Evolutionary conservation across 2,888 invertebrate species (phyloP), one percentile per base, ranked within the genome.

Genomic region (Hesperia comma): DNA sequence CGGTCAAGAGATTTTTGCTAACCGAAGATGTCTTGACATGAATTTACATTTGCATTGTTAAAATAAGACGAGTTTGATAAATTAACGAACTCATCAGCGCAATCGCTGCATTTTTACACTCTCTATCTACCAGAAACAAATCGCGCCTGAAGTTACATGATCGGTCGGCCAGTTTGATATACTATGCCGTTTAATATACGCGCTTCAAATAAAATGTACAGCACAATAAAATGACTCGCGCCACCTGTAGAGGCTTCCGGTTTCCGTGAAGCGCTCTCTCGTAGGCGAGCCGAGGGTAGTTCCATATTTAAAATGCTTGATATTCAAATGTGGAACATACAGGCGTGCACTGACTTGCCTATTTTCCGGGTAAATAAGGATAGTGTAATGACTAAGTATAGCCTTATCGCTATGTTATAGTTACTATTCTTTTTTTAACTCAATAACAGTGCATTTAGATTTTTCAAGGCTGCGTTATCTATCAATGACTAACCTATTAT

Each of bases 231-330:
- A 57, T 43, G 55, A 43, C 56, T 40, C 41, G 41, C 26, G 17
- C 41, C 57, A 57, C 57, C 57, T 57, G 57, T 57, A 43, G 41
- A 21, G 21, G 14, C 21, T 40, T 43, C 41, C 57, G 41, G 57
- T 26, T 41, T 26, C 57, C 57, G 41, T 43, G 41, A 26, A 57
- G 41, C 41, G 41, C 43, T 40, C 57, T 43, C 41, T 26, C 17
- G 57, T 57, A 15, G 26, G 6, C 14, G 51, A 51, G 12, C 12
- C 5, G 21, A 21, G 21, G 21, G 21, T 10, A 21, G 14, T 14
- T 51, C 4, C 12, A 21, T 21, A 21, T 19, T 21, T 51, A 51
- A 51, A 21, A 21, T 21, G 21, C 21, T 3, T 21, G 14, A n/a
- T 46, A 46, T 46, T 51, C n/a, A 21, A 37, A 37, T 37, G 12